Conservation (phyloP, 2,888 invertebrate species). For the Phyto melanocephala region DNA sequence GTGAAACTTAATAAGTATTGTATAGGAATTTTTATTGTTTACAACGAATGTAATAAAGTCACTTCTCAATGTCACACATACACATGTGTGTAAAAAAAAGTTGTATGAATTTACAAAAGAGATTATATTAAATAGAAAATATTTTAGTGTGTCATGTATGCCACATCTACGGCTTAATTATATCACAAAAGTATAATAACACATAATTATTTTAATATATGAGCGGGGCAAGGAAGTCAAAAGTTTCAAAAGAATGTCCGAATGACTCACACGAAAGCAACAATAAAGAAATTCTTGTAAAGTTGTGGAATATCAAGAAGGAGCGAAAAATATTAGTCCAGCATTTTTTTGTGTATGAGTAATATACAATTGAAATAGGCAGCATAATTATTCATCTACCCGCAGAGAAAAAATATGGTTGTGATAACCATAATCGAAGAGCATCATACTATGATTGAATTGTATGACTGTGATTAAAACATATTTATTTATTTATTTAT, state of each 20-base stretch:
- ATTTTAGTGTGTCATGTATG: conserved; percentile 1
- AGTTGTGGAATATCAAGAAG: no score
- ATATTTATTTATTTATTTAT: no score
- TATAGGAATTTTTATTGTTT: conserved; percentile 54
- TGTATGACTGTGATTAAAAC: no score
- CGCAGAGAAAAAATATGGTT: no score
- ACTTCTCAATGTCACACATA: background rate
- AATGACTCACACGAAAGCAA: background rate
- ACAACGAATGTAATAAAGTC: conserved; percentile 25
- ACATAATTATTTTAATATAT: conserved; percentile 47
- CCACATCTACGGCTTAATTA: conserved; percentile 46
- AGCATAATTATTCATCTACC: no score
- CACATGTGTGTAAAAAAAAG: background rate
- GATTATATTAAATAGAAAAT: conserved; percentile 21
- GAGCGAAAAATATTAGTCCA: no score
- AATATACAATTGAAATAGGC: no score
- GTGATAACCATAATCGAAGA: no score
- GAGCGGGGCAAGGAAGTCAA: background rate
- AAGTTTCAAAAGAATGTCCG: conserved; percentile 5
- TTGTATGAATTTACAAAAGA: conserved; percentile 20
- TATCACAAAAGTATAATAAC: conserved; percentile 31
- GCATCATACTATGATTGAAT: no score
- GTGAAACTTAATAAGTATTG: conserved; percentile 15
- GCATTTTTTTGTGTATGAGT: no score
- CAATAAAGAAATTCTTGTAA: background rate